Conservation (phyloP, 2,888 invertebrate species). For the Volucella inanis region DNA sequence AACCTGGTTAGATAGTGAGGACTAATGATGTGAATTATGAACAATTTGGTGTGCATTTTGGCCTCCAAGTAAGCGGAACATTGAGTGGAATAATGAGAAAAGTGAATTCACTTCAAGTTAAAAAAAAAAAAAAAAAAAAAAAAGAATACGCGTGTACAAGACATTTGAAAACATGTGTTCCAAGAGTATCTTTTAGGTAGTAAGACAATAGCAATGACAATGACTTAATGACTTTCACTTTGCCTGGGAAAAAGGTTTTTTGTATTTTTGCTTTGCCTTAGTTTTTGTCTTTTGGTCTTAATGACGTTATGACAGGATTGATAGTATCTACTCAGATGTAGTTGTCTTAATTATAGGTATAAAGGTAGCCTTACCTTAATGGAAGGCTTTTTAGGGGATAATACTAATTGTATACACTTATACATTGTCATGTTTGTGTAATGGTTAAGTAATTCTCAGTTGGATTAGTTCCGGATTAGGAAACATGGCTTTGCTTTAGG, state of each 20-base stretch:
- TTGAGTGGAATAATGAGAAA: conserved; percentile 4
- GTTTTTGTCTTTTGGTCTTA: neutral
- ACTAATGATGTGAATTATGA: conserved; percentile 50
- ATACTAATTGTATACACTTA: neutral
- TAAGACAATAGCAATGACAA: conserved; percentile 40
- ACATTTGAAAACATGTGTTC: too few relatives aligned
- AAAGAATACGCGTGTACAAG: too few relatives aligned
- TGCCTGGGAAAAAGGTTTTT: conserved; percentile 38
- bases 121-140: too few relatives aligned
- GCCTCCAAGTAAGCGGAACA: conserved; percentile 36
- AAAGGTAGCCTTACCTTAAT: conserved; percentile 34
- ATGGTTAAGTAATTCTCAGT: neutral
- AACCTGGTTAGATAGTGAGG: too few relatives aligned
- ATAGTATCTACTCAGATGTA: conserved; percentile 42
- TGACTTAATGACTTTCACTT: conserved; percentile 66
- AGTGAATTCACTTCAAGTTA: conserved; percentile 12
- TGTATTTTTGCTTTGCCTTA: neutral
- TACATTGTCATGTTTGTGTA: conserved; percentile 14
- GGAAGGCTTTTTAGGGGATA: conserved; percentile 43
- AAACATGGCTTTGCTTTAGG: too few relatives aligned
- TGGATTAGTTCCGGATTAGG: conserved; percentile 16
- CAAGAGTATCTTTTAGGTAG: conserved; percentile 6
- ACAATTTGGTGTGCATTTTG: conserved; percentile 20
- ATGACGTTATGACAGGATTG: conserved; percentile 19
- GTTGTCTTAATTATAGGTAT: conserved; percentile 30